Evolutionary conservation across 2,888 invertebrate genomes (phyloP), one percentile per base, ranked within the genome.

Genomic region (Cryptocephalus moraei): DNA sequence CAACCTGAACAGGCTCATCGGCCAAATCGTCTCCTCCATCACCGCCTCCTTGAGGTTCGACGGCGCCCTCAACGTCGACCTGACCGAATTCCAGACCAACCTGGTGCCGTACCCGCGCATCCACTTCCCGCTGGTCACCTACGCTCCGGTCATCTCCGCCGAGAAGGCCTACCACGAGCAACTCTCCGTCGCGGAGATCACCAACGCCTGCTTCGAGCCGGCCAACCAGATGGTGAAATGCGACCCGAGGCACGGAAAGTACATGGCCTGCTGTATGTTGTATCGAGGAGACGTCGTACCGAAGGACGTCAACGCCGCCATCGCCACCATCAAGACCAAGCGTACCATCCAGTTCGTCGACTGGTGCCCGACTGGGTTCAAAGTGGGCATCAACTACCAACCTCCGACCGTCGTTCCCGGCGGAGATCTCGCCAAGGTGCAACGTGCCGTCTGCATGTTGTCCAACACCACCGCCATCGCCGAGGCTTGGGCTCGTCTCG

Each of bases 41-140:
- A 85, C 85, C 6, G 79, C 84, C 6, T 80, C 85, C 0, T 70
- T 84, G 58, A 74, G 86, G 48, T 85, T 84, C 55, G 76, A 80
- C 39, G 82, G 83, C 1, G 74, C 78, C 2, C 62, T 79, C 22
- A 82, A 81, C 58, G 77, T 84, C 0, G 77, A 77, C 58, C 70
- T 91, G 41, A 78, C 80, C 10, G 89, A 90, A 64, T 82, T 90
- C 60, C 80, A 84, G 63, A 88, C 86, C 1, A 88, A 87, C 63
- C 68, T 89, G 47, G 83, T 91, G 36, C 91, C 91, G 0, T 91
- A 86, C 68, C 90, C 91, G 0, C 76, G 91, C 61, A 86, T 91
- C 47, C 91, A 91, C 64, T 91, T 86, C 65, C 89, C 91, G 1
- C 68, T 91, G 43, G 75, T 86, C 53, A 86, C 82, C 38, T 91